Base-by-base conservation (phyloP, 2,113 vertebrate species). In the Hyperoodon ampullatus region DNA sequence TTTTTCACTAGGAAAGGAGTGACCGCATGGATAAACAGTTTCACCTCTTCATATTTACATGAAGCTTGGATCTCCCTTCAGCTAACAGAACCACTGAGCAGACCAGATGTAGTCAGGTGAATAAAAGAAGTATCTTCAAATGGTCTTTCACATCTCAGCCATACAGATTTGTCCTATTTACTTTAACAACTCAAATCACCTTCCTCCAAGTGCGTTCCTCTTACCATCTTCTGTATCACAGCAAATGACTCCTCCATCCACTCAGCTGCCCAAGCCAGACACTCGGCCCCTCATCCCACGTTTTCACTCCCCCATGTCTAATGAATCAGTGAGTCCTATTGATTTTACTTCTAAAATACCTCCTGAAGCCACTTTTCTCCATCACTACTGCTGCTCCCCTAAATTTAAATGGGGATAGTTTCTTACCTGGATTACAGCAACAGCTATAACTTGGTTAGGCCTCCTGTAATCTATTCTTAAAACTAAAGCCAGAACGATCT, bases 1-100 rank as follows among this genome's bases (percentile, higher is more conserved):
- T 33, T 72, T 93, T 97, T 81, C 60, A 85, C 39, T 74, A 68
- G 84, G 63, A 75, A 91, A 84, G 35, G 44, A 88, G 23, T 14
- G 5, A 55, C 60, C 35, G 42, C n/a, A 74, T 42, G 19, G 68
- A 35, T 42, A 91, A 60, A 63, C 4, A 60, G 9, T 58, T 92
- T 74, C 5, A 70, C 13, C 78, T 84, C 84, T 77, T 78, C 28
- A 30, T 83, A 35, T 2, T 61, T 71, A 42, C 5, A 39, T 2
- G 60, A 68, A 75, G 42, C 8, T 39, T 26, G 13, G 33, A 55
- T 85, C 75, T 93, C 28, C n/a, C 44, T 87, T 68, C 39, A 74
- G 68, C 16, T 83, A 80, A 80, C 6, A 84, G 65, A 90, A 78
- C 65, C 23, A 53, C 4, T 60, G 39, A 90, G 30, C 28, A 78